Percentiles rank a stretch among this genome's conserved stretches.
These are phyloP conservation scores for Neocrepidodera transversa DNA, from an alignment of 2,888 invertebrate genomes.

Conservation along the genomic window DNA sequence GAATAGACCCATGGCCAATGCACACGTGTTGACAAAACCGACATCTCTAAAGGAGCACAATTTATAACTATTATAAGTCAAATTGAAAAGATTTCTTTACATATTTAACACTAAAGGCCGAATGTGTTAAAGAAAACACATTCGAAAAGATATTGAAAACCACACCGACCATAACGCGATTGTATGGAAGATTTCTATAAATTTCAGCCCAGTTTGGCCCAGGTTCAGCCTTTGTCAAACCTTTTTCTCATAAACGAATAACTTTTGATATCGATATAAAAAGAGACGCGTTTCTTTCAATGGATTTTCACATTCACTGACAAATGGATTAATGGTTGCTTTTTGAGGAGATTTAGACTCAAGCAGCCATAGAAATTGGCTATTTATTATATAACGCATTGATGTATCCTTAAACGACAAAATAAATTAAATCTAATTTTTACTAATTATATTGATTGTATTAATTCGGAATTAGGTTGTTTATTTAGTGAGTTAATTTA, in stretches of 20 bases:
- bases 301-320: constrained; percentile 15
- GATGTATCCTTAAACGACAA: too few relatives aligned
- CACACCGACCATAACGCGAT: constrained; percentile 50
- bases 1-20: constrained; percentile 31
- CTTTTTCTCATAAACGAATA: constrained; percentile 37
- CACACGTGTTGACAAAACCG: constrained; percentile 59
- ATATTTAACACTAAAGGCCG: constrained; percentile 40
- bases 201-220: constrained; percentile 50
- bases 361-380: too few relatives aligned
- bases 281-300: constrained; percentile 30
- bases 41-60: constrained; percentile 54
- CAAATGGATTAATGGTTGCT: constrained; percentile 16
- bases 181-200: constrained; percentile 45
- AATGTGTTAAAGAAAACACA: constrained; percentile 46
- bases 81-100: constrained; percentile 46
- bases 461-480: too few relatives aligned
- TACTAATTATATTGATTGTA: too few relatives aligned
- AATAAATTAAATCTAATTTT: too few relatives aligned
- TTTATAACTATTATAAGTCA: constrained; percentile 55
- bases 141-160: constrained; percentile 52
- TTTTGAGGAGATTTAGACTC: background rate
- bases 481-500: too few relatives aligned
- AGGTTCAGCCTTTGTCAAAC: constrained; percentile 48
- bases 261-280: constrained; percentile 39
- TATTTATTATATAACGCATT: too few relatives aligned